A percentile compares a stretch with the other conserved stretches of the same genome.
phyloP scores from a whole-genome alignment of 2,113 vertebrate species.

The Gnathonemus echidnorhynchus region DNA sequence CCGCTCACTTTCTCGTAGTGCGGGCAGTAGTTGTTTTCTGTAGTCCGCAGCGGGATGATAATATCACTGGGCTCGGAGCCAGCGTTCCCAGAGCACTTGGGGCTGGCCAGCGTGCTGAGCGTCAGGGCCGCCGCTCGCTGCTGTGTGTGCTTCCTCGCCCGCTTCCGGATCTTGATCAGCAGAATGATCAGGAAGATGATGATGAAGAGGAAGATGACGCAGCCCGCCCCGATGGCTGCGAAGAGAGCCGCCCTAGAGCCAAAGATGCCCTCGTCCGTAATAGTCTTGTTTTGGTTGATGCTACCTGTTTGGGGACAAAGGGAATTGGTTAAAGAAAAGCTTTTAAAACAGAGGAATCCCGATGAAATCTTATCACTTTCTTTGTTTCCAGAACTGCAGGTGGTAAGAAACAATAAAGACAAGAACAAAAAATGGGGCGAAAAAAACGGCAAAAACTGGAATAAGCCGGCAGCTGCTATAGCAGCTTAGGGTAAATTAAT shows the following conservation, averaged over 20 bases:
- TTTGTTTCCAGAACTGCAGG: not conserved
- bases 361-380: not conserved
- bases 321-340: not conserved
- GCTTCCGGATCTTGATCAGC: conserved; percentile 91
- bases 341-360: not conserved
- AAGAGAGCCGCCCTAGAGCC: conserved; percentile 83
- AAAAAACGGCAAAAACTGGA: not conserved
- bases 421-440: not conserved
- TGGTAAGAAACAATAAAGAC: not conserved
- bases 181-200: conserved; percentile 90
- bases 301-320: conserved; percentile 50
- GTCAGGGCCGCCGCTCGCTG: conserved; percentile 80
- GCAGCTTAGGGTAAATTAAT: not conserved
- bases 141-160: conserved; percentile 85
- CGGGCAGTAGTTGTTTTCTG: conserved; percentile 98
- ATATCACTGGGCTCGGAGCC: conserved; percentile 94
- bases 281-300: conserved; percentile 69
- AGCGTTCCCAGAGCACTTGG: conserved; percentile 77
- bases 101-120: conserved; percentile 90
- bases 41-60: conserved; percentile 98
- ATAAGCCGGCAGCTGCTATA: not conserved
- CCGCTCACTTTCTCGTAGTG: conserved; percentile 99
- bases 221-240: conserved; percentile 77
- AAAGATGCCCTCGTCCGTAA: conserved; percentile 69
- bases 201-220: conserved; percentile 91